Evolutionary conservation across 2,113 vertebrate species (phyloP), one percentile per base, ranked within the genome.

Genomic region (Istiophorus platypterus): DNA sequence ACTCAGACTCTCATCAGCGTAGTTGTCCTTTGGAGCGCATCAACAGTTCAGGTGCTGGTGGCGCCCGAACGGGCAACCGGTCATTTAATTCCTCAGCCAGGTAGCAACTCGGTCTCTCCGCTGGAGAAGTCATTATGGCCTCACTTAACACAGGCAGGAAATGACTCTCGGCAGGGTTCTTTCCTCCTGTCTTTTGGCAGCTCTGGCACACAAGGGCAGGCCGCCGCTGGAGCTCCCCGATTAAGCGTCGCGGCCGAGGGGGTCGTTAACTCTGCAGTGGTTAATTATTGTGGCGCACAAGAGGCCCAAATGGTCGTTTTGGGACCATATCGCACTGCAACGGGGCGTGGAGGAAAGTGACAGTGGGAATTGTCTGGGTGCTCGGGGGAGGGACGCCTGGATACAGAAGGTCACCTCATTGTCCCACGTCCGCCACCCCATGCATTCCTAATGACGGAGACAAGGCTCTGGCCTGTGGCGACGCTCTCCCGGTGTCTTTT

Each of bases 361-460:
- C n/a, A 57, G 51, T 72, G 80, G 75, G 85, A 68, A 81, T 81
- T 79, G 45, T 80, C 77, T 76, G 18, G 69, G 78, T 34, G 74
- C 71, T 61, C 62, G 45, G 65, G 65, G 78, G 85, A 85, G 66
- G 29, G 76, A 76, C 59, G 77, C 63, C 62, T 71, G 75, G 88
- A 83, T 68, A 57, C 72, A 80, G 89, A 86, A 91, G 85, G 86
- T 90, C 89, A 88, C 74, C 76, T 72, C 37, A 41, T 70, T 70
- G 71, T 80, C 59, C 20, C 69, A 49, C 72, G 75, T 70, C 81
- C 66, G 61, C 57, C 18, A 61, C 70, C 68, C 47, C 45, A 17
- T 47, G 88, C 85, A 91, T 88, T 61, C 52, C 37, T 88, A 89
- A 90, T 78, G 72, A 85, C 45, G 76, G 39, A 22, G 59, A 29